Base-by-base conservation (phyloP, 2,113 vertebrate genomes). In the Marmota monax region DNA sequence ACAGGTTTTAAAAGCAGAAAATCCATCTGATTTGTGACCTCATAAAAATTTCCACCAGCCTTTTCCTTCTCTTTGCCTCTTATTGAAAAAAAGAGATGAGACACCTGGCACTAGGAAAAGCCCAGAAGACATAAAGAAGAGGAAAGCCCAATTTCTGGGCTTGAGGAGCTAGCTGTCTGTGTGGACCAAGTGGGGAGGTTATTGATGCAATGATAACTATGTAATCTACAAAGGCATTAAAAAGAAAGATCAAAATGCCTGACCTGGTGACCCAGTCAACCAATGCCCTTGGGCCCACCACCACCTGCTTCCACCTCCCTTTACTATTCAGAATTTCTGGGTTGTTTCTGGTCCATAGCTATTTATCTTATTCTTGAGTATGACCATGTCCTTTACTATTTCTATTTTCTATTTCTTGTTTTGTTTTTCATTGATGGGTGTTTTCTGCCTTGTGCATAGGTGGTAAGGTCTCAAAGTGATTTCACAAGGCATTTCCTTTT, bases 351-450 rank as follows among this genome's bases (percentile, higher is more conserved):
- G 18, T 69, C 73, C 67, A 17, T 39, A 90, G 32, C 34, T 20
- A n/a, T 73, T 61, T 56, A 27, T 79, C 74, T 86, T 65, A 23
- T 32, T 67, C 90, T 76, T 25, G 23, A 90, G 11, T 32, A 78
- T 34, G 82, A 17, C 17, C 18, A 1, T 11, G 17, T 10, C 53
- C 22, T 65, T 37, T 37, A 17, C 22, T 2, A 78, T 78, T 95
- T 77, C 48, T 88, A 8, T 73, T 88, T 96, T 65, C 29, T 37
- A 65, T 88, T 96, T 65, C 29, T 37, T 72, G 7, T 39, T 78
- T 22, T 42, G 12, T 20, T 72, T 90, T 82, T 92, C 61, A 45
- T 29, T 61, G 58, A 63, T 96, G 22, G 73, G 37, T 61, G 25
- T 77, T 83, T 51, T 32, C 1, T 34, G 27, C 53, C 45, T 84